Base-by-base conservation (phyloP, 2,888 invertebrate genomes). In the Baccha elongata region DNA sequence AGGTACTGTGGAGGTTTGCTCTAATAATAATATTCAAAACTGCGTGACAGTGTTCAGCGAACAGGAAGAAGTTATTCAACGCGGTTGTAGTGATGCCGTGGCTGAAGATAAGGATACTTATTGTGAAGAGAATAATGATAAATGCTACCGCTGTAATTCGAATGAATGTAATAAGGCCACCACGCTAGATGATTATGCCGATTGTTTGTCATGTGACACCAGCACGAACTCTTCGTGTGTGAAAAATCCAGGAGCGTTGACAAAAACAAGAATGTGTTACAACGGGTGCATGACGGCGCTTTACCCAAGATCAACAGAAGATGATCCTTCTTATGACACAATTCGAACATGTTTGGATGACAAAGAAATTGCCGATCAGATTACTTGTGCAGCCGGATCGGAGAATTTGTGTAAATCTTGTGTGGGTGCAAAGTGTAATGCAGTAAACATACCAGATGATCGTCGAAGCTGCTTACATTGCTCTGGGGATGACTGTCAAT, bases 101-200 rank as follows among this genome's bases (percentile, higher is more conserved):
- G 65, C 67, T 2, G 74, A 79, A 1, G 73, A 64, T 1, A 53
- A 87, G 11, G 68, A 71, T n/a, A 29, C 15, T 2, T 87, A 86
- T 21, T 90, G 90, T 44, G 86, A 87, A 0, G 52, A n/a, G 0
- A 83, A 87, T 26, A 80, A 85, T 0, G 78, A 83, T 0, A 86
- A 83, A 2, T 90, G 90, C 65, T 86, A 87, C 1, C 87, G 87
- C 23, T 90, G 90, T 67, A 89, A 88, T 37, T 90, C 90, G 5
- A 90, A 89, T 40, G 87, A 86, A 26, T 90, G 90, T 80, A 90
- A 90, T 65, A 55, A 72, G 8, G 89, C 90, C 17, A 68, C 73
- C 5, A 85, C 76, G 1, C 50, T 86, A 0, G 53, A 72, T 1
- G 86, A 87, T 0, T 90, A 88, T 53, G 85, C 89, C 0, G 86